Evolutionary conservation across 92 coral and sea anemone genomes (phyloP).

Genomic region (Bergia puertoricense): DNA sequence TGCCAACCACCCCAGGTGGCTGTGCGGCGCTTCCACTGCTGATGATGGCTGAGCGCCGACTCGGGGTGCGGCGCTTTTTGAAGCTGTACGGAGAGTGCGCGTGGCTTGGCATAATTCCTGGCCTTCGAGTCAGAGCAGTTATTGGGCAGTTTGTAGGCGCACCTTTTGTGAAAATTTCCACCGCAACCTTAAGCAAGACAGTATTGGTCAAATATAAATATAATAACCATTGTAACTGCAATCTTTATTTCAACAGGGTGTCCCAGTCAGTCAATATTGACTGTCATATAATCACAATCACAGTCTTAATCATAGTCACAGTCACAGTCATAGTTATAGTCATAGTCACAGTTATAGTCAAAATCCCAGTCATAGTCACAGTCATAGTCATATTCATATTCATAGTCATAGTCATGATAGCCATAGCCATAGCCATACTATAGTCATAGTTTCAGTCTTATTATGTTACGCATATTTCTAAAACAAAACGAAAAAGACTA

Average conservation of each 20-base stretch:
- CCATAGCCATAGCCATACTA: too few species aligned
- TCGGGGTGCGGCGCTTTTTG: slow-evolving; percentile 44
- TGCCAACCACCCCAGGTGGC: slow-evolving; percentile 87
- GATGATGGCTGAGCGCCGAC: slow-evolving; percentile 42
- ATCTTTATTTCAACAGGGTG: not conserved
- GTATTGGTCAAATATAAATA: too few species aligned
- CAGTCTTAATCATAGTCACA: not conserved
- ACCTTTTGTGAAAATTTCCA: slow-evolving; percentile 94
- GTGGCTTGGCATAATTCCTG: slow-evolving; percentile 40
- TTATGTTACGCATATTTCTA: too few species aligned
- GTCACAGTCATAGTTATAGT: not conserved
- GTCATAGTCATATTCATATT: not conserved
- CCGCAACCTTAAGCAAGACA: slow-evolving; percentile 75
- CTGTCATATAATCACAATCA: not conserved
- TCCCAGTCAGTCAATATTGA: not conserved
- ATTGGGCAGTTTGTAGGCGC: slow-evolving; percentile 93
- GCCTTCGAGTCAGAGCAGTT: slow-evolving; percentile 88
- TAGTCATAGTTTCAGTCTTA: too few species aligned
- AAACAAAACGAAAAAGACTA: too few species aligned
- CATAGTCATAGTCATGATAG: too few species aligned
- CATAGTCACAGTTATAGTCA: not conserved
- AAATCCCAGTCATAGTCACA: not conserved
- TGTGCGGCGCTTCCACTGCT: slow-evolving; percentile 45
- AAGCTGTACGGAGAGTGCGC: slow-evolving; percentile 36
- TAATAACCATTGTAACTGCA: not conserved